phyloP scores from a whole-genome alignment of 2,797 vertebrate species.

The Gorsachius magnificus region DNA sequence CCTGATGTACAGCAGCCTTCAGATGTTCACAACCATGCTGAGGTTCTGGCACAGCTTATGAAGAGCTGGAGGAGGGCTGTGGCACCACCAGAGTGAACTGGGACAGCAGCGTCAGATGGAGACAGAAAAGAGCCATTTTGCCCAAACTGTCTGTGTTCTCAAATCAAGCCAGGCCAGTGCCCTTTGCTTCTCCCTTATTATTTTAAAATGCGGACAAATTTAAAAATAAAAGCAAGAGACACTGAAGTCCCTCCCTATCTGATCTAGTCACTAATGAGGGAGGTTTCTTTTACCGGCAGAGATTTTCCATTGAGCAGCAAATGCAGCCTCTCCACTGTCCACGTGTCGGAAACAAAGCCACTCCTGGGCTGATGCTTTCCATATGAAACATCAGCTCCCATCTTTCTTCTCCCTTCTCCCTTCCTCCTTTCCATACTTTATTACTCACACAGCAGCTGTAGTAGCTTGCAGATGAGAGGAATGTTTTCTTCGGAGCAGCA shows the following conservation, averaged over 20 bases:
- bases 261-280: constrained; percentile 12
- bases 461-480: constrained; percentile 1
- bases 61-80: neutral
- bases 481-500: neutral
- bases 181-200: neutral
- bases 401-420: constrained; percentile 4
- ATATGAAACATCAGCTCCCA: constrained; percentile 25
- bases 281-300: constrained; percentile 1
- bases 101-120: neutral
- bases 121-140: neutral
- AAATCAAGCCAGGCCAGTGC: neutral
- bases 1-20: neutral
- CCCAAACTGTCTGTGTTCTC: neutral
- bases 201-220: neutral
- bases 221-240: neutral
- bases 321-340: neutral
- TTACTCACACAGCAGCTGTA: constrained; percentile 26
- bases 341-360: constrained; percentile 55
- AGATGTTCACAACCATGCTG: neutral
- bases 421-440: constrained; percentile 1
- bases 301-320: constrained; percentile 23
- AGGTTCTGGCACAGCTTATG: neutral
- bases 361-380: constrained; percentile 45
- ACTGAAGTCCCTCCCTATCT: neutral
- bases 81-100: neutral